phyloP scores from a whole-genome alignment of 1,140 invertebrate species.

The Telenomus remus region DNA sequence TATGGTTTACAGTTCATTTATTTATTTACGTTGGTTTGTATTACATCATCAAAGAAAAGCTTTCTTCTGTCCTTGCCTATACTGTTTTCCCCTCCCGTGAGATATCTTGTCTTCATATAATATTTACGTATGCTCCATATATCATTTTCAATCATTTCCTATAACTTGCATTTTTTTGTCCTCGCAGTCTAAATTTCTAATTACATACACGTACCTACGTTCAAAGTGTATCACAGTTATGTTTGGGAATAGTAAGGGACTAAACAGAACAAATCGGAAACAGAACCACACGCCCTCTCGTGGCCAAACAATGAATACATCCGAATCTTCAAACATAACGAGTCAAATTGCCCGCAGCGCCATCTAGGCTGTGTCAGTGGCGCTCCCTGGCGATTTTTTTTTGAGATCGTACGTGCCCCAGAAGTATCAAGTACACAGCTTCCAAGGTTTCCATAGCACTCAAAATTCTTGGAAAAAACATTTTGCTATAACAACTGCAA shows the following conservation, averaged over 20 bases:
- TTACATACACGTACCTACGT: conserved; percentile 69
- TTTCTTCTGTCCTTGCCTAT: conserved; percentile 10
- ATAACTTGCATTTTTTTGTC: conserved; percentile 59
- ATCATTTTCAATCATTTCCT: conserved; percentile 36
- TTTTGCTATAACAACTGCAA: too few species aligned
- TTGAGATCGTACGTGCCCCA: conserved; percentile 47
- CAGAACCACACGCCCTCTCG: conserved; percentile 4
- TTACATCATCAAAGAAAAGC: conserved; percentile 22
- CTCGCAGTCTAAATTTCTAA: conserved; percentile 67
- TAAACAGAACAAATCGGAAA: conserved; percentile 28
- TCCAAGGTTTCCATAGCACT: too few species aligned
- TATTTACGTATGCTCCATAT: conserved; percentile 27
- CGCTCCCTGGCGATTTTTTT: background rate
- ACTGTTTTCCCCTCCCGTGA: background rate
- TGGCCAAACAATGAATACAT: conserved; percentile 47
- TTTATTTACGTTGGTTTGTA: conserved; percentile 58
- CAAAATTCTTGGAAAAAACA: too few species aligned
- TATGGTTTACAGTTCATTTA: conserved; percentile 61
- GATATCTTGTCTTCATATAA: conserved; percentile 24
- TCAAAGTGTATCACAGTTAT: conserved; percentile 75
- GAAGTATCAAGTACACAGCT: conserved; percentile 27
- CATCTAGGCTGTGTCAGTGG: background rate
- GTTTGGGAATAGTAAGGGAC: conserved; percentile 65
- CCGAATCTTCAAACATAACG: conserved; percentile 53
- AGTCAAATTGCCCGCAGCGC: conserved; percentile 1